phyloP scores from a whole-genome alignment of 2,113 vertebrate genomes.

The Rhinolophus sinicus region DNA sequence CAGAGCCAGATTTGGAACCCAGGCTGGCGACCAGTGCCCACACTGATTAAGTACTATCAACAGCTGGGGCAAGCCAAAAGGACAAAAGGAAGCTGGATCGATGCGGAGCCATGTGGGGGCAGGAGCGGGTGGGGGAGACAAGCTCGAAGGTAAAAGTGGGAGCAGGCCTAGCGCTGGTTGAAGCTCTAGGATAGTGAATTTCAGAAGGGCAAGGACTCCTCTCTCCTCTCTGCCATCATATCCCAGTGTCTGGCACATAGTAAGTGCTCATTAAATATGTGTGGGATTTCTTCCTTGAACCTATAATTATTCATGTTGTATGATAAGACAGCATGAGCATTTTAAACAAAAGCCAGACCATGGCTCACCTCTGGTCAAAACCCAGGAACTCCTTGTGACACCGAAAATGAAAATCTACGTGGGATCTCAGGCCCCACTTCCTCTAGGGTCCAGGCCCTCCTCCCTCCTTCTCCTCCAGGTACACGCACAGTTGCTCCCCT shows the following conservation, averaged over 20 bases:
- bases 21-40: not conserved
- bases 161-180: rapidly evolving
- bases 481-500: rapidly evolving
- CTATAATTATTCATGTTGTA: not conserved
- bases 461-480: rapidly evolving
- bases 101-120: rapidly evolving
- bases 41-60: rapidly evolving
- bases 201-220: not conserved
- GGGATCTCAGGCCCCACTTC: rapidly evolving
- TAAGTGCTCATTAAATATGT: not conserved
- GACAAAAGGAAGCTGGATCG: not conserved
- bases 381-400: not conserved
- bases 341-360: not conserved
- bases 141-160: not conserved
- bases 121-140: too few species aligned
- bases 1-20: not conserved
- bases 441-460: not conserved
- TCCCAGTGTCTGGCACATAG: not conserved
- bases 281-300: not conserved
- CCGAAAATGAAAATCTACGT: rapidly evolving
- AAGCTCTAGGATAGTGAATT: not conserved
- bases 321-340: too few species aligned
- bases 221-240: not conserved
- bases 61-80: not conserved
- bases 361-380: not conserved